Percentiles rank a stretch among this genome's conserved stretches.
phyloP scores from a whole-genome alignment of 2,888 invertebrate genomes.

The Drosophila niveifrons region DNA sequence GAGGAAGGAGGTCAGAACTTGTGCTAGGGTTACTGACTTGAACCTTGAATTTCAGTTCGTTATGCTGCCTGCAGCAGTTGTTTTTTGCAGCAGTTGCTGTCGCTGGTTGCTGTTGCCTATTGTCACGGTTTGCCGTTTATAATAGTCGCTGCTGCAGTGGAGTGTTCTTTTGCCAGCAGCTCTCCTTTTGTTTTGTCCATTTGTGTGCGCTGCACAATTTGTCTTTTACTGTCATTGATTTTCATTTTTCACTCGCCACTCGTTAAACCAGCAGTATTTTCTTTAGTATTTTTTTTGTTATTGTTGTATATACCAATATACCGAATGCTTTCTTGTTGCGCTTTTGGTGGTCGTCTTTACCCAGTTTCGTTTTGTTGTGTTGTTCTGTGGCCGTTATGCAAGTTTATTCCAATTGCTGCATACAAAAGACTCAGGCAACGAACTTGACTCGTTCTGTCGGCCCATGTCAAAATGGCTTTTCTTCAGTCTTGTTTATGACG shows the following conservation, averaged over 20 bases:
- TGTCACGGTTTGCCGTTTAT: conserved; percentile 75
- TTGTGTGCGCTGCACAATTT: conserved; percentile 74
- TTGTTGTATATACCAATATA: conserved; percentile 17
- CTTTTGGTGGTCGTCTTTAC: conserved; percentile 71
- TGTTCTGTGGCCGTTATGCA: conserved; percentile 52
- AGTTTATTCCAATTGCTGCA: conserved; percentile 43
- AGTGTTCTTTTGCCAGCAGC: conserved; percentile 22
- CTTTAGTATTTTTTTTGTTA: conserved; percentile 10
- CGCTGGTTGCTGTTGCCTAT: conserved; percentile 41
- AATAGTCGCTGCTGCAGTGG: conserved; percentile 52
- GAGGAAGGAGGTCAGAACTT: conserved; percentile 61
- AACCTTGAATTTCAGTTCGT: conserved; percentile 78
- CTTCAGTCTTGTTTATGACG: conserved; percentile 58
- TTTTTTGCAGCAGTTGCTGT: conserved; percentile 15
- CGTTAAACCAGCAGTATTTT: conserved; percentile 52
- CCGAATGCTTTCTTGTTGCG: conserved; percentile 14
- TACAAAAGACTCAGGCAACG: conserved; percentile 70
- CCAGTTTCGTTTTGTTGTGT: too few species aligned
- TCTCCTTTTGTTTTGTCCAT: conserved; percentile 65
- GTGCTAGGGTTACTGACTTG: conserved; percentile 80
- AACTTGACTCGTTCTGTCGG: conserved; percentile 64
- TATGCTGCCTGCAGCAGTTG: conserved; percentile 61
- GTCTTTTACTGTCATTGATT: conserved; percentile 82
- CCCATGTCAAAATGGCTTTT: conserved; percentile 52
- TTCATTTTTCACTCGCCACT: conserved; percentile 74